phyloP scores from a whole-genome alignment of 2,797 vertebrate genomes.

The Liasis olivaceus region DNA sequence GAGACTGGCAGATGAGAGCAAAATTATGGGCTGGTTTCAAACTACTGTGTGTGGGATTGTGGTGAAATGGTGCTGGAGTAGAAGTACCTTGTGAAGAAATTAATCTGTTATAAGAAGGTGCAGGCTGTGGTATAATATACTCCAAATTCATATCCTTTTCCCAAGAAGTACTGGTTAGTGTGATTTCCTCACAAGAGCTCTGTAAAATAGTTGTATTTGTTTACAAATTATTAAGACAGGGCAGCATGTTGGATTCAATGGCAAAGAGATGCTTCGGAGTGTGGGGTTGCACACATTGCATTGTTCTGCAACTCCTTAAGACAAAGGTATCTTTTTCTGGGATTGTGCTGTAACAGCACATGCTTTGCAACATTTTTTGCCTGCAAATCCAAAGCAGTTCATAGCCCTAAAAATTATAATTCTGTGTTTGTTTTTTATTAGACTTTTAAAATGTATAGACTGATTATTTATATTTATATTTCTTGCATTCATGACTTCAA shows the following conservation, averaged over 20 bases:
- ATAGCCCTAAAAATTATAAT: neutral
- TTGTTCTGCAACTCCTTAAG: neutral
- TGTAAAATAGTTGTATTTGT: neutral
- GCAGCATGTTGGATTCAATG: neutral
- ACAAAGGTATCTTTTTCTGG: neutral
- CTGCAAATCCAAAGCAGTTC: neutral
- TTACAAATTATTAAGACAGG: neutral
- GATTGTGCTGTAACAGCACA: neutral
- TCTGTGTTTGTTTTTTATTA: neutral
- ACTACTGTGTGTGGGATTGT: neutral
- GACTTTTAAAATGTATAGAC: neutral
- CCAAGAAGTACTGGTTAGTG: neutral
- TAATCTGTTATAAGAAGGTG: neutral
- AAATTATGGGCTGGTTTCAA: neutral
- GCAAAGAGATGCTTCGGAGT: neutral
- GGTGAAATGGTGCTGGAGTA: neutral
- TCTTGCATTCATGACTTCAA: neutral
- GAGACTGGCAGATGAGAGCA: neutral
- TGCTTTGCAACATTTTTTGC: neutral
- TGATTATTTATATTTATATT: neutral
- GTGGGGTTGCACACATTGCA: too few relatives aligned
- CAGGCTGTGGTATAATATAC: neutral
- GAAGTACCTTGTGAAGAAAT: neutral
- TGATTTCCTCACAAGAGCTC: neutral
- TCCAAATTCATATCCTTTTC: neutral